Evolutionary conservation across 2,113 vertebrate genomes (phyloP).

Genomic region (Megaptera novaeangliae): DNA sequence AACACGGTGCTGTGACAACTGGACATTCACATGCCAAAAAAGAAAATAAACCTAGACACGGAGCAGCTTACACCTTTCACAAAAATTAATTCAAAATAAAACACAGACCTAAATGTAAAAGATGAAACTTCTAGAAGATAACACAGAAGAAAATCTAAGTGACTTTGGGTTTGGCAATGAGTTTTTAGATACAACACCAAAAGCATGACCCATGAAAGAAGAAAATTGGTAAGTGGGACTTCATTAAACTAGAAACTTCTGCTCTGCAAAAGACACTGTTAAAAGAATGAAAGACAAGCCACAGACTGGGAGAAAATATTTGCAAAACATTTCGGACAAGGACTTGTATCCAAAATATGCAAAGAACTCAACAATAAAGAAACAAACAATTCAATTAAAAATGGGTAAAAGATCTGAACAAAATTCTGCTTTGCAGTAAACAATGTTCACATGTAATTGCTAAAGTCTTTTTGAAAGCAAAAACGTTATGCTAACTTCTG

Average conservation of each 20-base stretch:
- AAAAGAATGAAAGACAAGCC: neutral
- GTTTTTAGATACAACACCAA: neutral
- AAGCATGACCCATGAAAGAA: neutral
- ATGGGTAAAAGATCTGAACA: neutral
- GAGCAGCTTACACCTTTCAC: neutral
- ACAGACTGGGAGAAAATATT: neutral
- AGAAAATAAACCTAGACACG: neutral
- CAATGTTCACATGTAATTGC: neutral
- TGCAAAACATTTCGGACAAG: neutral
- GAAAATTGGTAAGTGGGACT: neutral
- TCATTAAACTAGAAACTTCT: constrained; percentile 2
- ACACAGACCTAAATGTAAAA: neutral
- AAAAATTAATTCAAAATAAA: constrained; percentile 22
- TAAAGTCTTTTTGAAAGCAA: constrained; percentile 24
- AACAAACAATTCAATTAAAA: neutral
- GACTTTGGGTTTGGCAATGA: neutral
- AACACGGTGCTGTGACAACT: neutral
- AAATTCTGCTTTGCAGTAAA: constrained; percentile 19
- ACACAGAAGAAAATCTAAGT: constrained; percentile 10
- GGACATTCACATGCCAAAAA: neutral
- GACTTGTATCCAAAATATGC: constrained; percentile 31
- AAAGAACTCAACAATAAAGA: constrained; percentile 3
- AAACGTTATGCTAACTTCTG: neutral
- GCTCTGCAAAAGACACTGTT: neutral
- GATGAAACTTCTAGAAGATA: neutral